These are phyloP conservation scores for Lycaena phlaeas DNA, from an alignment of 2,888 invertebrate species.

Conservation along the genomic window DNA sequence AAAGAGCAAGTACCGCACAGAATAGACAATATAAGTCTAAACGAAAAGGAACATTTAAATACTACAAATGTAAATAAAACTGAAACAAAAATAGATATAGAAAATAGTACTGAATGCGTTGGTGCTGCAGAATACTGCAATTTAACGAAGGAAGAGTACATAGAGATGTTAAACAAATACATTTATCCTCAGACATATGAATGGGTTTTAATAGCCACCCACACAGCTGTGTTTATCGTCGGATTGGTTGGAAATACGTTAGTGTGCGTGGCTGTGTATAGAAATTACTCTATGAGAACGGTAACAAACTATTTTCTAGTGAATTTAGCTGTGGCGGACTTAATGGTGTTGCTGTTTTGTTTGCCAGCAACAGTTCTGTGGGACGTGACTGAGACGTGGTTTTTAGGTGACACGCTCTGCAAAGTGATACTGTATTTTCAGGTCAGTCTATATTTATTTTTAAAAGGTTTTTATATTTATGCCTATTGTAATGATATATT, in stretches of 20 bases:
- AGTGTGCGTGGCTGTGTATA: slow-evolving; percentile 90
- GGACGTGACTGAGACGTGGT: slow-evolving; percentile 96
- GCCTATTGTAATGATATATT: no score
- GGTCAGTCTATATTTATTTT: slow-evolving; percentile 81
- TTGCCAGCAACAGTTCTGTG: slow-evolving; percentile 90
- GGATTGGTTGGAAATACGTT: slow-evolving; percentile 90
- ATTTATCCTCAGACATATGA: slow-evolving; percentile 81
- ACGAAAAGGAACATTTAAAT: no score
- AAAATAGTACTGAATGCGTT: slow-evolving; percentile 37
- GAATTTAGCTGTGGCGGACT: slow-evolving; percentile 89
- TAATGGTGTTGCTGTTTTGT: slow-evolving; percentile 91
- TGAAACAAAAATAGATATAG: neutral
- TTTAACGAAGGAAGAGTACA: slow-evolving; percentile 71
- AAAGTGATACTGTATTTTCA: slow-evolving; percentile 91
- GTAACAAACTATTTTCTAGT: slow-evolving; percentile 95
- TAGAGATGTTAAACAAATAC: slow-evolving; percentile 73
- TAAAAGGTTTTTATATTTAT: no score
- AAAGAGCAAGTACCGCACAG: no score
- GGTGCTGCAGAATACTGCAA: slow-evolving; percentile 61
- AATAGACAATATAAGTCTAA: no score
- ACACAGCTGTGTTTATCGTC: slow-evolving; percentile 82
- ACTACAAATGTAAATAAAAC: neutral
- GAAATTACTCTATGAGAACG: slow-evolving; percentile 89
- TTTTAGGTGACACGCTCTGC: slow-evolving; percentile 86
- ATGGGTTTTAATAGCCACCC: slow-evolving; percentile 84